Base-by-base conservation (phyloP, 2,113 vertebrate genomes). In the Corvus hawaiiensis region DNA sequence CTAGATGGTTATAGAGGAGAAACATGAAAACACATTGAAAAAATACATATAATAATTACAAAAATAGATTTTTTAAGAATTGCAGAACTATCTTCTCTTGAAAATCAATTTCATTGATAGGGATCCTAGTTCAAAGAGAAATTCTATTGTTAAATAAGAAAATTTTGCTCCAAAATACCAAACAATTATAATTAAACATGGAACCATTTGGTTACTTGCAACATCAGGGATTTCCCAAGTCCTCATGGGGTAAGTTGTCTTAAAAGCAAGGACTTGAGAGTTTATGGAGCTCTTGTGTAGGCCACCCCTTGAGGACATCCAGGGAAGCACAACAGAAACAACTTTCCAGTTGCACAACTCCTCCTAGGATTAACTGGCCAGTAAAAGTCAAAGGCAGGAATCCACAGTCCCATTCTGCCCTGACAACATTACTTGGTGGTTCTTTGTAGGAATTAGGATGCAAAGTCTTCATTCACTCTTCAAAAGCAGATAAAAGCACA, bases 391-490 rank as follows among this genome's bases (percentile, higher is more conserved):
- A 39, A 62, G 22, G 33, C 46, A 78, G 51, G 51, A 83, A 62
- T 33, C 33, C 54, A 43, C 37, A 73, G 44, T 19, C 17, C 23
- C 14, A 3, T 55, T 35, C 49, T 68, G n/a, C 35, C 27, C 33
- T 73, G 39, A 73, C 18, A 64, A 33, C 33, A 52, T 35, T 35
- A 48, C 32, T 9, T 22, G 0, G 0, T 71, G 28, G 5, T 8
- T 83, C 48, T 54, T 43, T 43, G 17, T 11, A 75, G 66, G 43
- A 63, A 63, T 62, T 58, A 33, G 58, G 32, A 54, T 11, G 37
- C 15, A 58, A 90, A 18, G 26, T 35, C 61, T 78, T 74, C 37
- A 62, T 66, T 77, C 37, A 46, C 13, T 44, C n/a, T 66, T 78
- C 61, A 30, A 24, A 85, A 61, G 24, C 10, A 84, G 64, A 35